Evolutionary conservation across 2,113 vertebrate species (phyloP).

Genomic region (Paradoxurus hermaphroditus): DNA sequence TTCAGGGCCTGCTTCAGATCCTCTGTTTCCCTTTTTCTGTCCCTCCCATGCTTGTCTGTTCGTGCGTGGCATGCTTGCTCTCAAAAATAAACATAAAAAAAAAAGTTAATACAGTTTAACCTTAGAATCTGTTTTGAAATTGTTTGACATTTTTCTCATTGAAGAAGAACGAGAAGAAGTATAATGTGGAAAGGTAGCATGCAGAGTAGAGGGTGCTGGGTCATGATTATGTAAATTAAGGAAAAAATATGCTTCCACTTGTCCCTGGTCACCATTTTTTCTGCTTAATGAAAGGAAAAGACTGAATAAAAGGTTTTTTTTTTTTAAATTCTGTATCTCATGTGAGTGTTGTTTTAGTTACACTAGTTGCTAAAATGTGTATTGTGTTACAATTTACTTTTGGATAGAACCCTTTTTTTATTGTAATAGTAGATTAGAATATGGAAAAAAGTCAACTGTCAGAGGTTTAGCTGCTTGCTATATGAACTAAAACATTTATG

Average conservation of each 20-base stretch:
- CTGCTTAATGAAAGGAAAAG: not conserved
- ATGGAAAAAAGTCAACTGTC: not conserved
- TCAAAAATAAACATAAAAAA: too few species aligned
- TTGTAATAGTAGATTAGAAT: not conserved
- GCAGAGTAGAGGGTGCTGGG: slow-evolving; percentile 26
- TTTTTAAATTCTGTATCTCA: slow-evolving; percentile 10
- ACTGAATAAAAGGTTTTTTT: slow-evolving; percentile 31
- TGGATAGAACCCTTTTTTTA: slow-evolving; percentile 16
- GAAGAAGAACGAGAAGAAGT: slow-evolving; percentile 33
- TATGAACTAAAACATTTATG: slow-evolving; percentile 5
- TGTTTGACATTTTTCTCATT: slow-evolving; percentile 48
- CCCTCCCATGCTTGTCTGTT: too few species aligned
- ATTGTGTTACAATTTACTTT: not conserved
- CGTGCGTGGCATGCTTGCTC: too few species aligned
- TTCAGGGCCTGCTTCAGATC: too few species aligned
- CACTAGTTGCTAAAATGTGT: slow-evolving; percentile 26
- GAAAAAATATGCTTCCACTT: not conserved
- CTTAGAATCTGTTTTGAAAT: slow-evolving; percentile 40
- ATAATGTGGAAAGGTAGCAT: slow-evolving; percentile 2
- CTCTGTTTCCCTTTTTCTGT: too few species aligned
- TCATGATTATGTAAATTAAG: slow-evolving; percentile 35
- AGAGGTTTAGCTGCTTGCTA: not conserved
- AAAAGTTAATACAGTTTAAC: not conserved
- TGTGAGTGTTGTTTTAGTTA: slow-evolving; percentile 48
- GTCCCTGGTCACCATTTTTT: not conserved